These are phyloP conservation scores for Melinaea marsaeus DNA, from an alignment of 2,888 invertebrate species.

Conservation along the genomic window DNA sequence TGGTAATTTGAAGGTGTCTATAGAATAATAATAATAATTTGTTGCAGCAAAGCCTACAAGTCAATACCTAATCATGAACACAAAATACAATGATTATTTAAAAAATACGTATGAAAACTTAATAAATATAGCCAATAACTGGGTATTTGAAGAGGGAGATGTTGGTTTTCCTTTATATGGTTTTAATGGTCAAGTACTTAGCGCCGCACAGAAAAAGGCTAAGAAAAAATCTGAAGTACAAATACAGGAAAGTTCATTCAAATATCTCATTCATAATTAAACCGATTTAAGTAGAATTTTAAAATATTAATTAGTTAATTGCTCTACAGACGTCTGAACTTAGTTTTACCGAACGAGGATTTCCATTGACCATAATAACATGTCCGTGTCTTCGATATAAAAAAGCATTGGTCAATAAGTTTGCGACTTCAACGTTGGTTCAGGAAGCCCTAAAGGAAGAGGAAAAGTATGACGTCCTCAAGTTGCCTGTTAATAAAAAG, in stretches of 20 bases:
- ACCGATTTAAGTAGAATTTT: not conserved
- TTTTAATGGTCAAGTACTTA: slow-evolving; percentile 57
- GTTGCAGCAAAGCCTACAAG: slow-evolving; percentile 51
- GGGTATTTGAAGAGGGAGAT: slow-evolving; percentile 59
- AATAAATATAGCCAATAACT: slow-evolving; percentile 63
- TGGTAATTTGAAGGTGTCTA: slow-evolving; percentile 4
- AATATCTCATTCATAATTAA: too few species aligned
- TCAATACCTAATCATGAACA: slow-evolving; percentile 55
- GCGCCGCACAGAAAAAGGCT: slow-evolving; percentile 52
- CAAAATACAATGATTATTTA: slow-evolving; percentile 60
- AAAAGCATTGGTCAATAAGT: slow-evolving; percentile 52
- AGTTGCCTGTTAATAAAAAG: slow-evolving; percentile 46
- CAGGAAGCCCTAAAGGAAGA: slow-evolving; percentile 49
- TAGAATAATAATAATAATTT: slow-evolving; percentile 5
- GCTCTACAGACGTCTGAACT: slow-evolving; percentile 50
- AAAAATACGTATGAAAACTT: slow-evolving; percentile 60
- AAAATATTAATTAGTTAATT: slow-evolving; percentile 6
- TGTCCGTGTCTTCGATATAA: slow-evolving; percentile 58
- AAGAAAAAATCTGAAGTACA: slow-evolving; percentile 65
- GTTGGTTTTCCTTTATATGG: slow-evolving; percentile 53
- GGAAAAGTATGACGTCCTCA: slow-evolving; percentile 48
- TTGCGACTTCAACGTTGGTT: slow-evolving; percentile 42
- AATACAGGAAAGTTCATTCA: slow-evolving; percentile 42
- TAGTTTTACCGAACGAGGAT: slow-evolving; percentile 53
- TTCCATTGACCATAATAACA: slow-evolving; percentile 60